Percentiles rank a stretch among this genome's conserved stretches.
These are phyloP conservation scores for Psilopogon haemacephalus DNA, from an alignment of 2,113 vertebrate genomes.

Conservation along the genomic window DNA sequence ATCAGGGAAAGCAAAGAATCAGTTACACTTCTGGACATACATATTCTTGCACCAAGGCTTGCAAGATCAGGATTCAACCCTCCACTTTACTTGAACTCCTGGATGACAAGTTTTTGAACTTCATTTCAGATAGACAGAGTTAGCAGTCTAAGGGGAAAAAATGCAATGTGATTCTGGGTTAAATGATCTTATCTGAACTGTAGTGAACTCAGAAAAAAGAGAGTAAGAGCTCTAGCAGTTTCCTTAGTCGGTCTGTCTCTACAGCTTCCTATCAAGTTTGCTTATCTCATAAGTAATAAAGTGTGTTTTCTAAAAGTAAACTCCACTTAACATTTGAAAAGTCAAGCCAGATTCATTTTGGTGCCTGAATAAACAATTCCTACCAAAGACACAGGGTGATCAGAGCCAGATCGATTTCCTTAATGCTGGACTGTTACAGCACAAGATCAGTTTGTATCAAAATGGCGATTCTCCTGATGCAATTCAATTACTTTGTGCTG, in stretches of 20 bases:
- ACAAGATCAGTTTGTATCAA: not conserved
- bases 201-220: not conserved
- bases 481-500: not conserved
- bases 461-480: not conserved
- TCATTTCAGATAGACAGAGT: not conserved
- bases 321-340: not conserved
- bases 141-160: not conserved
- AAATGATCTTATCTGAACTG: not conserved
- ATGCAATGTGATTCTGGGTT: not conserved
- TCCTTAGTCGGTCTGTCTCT: not conserved
- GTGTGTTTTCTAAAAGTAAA: not conserved
- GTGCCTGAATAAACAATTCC: not conserved
- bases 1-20: not conserved
- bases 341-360: not conserved
- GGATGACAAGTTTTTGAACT: not conserved
- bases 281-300: not conserved
- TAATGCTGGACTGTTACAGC: not conserved
- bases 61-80: not conserved
- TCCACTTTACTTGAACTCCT: not conserved
- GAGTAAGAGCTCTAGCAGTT: not conserved
- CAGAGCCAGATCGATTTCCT: not conserved
- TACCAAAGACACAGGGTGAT: accelerated
- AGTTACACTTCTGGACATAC: not conserved
- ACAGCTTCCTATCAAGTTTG: not conserved
- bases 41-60: not conserved